Percentiles rank a stretch among this genome's conserved stretches.
Evolutionary conservation across 2,888 invertebrate genomes (phyloP).

Genomic region (Coelopa pilipes): DNA sequence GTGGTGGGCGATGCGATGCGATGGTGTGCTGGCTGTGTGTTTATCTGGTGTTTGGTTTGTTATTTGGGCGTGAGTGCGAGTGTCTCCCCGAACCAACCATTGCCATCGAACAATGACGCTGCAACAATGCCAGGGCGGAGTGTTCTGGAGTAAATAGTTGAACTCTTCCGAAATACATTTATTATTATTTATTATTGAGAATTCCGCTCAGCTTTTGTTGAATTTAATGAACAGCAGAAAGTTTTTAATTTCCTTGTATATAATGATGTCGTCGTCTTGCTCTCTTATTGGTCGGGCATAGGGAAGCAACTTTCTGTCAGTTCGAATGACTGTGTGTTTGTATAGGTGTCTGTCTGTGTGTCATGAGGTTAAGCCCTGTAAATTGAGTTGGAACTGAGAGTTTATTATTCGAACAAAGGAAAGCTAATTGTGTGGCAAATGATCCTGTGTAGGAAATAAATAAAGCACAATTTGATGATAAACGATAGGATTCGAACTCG

Average conservation of each 20-base stretch:
- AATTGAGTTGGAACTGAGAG: slow-evolving; percentile 17
- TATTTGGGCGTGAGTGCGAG: background rate
- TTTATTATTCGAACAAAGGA: slow-evolving; percentile 9
- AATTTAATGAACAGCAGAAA: slow-evolving; percentile 26
- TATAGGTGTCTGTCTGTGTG: no score
- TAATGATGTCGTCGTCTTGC: slow-evolving; percentile 16
- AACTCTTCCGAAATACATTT: slow-evolving; percentile 26
- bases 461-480: no score
- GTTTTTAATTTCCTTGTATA: slow-evolving; percentile 29
- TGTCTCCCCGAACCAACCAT: background rate
- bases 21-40: background rate
- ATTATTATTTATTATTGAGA: slow-evolving; percentile 32
- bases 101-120: background rate
- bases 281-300: background rate
- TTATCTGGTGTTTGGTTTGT: background rate
- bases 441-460: background rate
- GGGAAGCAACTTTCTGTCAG: no score
- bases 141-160: background rate
- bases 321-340: background rate
- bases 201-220: slow-evolving; percentile 22
- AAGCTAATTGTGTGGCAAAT: background rate
- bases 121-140: background rate
- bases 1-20: background rate
- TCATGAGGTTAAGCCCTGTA: slow-evolving; percentile 14
- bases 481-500: background rate